Evolutionary conservation across 2,113 vertebrate genomes (phyloP).

Genomic region (Camarhynchus parvulus): DNA sequence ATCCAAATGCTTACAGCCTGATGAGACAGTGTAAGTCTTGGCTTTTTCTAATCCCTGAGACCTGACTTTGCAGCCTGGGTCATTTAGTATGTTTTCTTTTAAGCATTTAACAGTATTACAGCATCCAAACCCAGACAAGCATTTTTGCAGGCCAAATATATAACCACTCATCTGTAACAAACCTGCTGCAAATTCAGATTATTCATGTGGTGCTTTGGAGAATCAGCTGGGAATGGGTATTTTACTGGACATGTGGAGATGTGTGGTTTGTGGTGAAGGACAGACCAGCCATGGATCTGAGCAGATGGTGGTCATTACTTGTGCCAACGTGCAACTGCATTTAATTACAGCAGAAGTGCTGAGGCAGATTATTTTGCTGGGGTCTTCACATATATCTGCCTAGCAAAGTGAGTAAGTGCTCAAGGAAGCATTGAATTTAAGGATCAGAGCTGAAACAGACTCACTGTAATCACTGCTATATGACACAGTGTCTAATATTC

Average conservation of each 20-base stretch:
- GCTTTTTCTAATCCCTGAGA: background rate
- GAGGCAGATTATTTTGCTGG: background rate
- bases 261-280: slow-evolving; percentile 5
- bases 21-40: background rate
- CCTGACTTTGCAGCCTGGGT: background rate
- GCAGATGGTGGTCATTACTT: slow-evolving; percentile 63
- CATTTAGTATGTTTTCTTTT: background rate
- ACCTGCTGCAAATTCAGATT: background rate
- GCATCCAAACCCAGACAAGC: background rate
- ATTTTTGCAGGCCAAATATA: background rate
- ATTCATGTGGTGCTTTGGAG: slow-evolving; percentile 4
- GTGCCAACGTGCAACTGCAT: background rate
- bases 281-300: background rate
- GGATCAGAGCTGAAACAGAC: background rate
- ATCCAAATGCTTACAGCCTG: background rate
- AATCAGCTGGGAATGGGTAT: background rate
- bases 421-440: background rate
- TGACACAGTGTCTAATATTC: background rate
- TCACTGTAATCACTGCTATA: background rate
- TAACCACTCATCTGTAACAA: background rate
- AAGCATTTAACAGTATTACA: background rate
- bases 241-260: background rate
- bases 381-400: background rate
- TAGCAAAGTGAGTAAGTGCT: background rate
- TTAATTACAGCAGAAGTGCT: background rate